Conservation (phyloP, 2,113 vertebrate genomes). For the Copsychus sechellarum region DNA sequence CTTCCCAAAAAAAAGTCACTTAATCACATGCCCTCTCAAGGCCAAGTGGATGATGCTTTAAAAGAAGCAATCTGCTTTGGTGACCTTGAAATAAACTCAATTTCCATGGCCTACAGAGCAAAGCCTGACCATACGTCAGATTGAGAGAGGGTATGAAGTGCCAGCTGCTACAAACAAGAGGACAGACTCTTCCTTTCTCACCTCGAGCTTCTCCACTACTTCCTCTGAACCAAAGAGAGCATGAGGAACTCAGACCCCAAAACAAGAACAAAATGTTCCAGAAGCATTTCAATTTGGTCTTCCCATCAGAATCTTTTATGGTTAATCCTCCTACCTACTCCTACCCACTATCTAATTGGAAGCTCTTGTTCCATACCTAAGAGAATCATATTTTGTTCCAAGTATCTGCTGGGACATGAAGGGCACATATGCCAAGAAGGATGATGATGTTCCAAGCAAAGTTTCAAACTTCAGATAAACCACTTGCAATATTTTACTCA, state of each 20-base stretch:
- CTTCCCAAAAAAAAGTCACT: neutral
- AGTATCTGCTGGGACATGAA: neutral
- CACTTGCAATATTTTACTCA: neutral
- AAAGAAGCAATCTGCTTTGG: neutral
- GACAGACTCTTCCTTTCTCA: neutral
- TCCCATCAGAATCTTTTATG: neutral
- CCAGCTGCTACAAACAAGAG: neutral
- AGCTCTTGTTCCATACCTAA: neutral
- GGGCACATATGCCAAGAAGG: neutral
- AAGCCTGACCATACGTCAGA: neutral
- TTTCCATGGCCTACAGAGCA: neutral
- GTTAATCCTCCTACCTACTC: neutral
- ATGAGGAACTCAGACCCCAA: neutral
- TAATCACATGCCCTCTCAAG: neutral
- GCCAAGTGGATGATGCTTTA: neutral
- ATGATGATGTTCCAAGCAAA: neutral
- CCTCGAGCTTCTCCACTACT: neutral
- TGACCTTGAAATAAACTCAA: neutral
- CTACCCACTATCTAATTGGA: neutral
- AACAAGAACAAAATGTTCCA: neutral
- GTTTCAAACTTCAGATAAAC: neutral
- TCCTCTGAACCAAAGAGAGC: neutral
- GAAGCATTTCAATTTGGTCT: neutral
- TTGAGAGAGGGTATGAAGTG: neutral
- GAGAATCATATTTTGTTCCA: neutral